These are phyloP conservation scores for Grammomys surdaster DNA, from an alignment of 2,113 vertebrate species.

Conservation along the genomic window DNA sequence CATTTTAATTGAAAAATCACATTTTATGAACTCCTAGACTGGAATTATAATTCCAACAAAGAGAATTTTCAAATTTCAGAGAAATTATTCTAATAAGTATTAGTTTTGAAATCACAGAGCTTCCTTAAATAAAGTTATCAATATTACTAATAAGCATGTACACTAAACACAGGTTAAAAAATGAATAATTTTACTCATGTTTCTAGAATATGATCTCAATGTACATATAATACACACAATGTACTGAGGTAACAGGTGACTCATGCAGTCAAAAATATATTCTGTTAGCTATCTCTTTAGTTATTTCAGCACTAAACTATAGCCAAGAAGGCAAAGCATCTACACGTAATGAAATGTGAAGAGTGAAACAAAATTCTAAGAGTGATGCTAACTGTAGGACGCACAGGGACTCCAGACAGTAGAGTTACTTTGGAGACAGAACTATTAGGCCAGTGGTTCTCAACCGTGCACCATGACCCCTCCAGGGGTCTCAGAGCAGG, in stretches of 20 bases:
- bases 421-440: not conserved
- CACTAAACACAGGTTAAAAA: not conserved
- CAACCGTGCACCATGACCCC: not conserved
- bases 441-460: not conserved
- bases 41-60: not conserved
- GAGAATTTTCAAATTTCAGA: not conserved
- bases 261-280: not conserved
- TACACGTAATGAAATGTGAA: not conserved
- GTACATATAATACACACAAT: not conserved
- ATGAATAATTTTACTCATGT: not conserved
- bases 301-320: not conserved
- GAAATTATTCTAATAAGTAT: conserved; percentile 29
- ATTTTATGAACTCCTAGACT: conserved; percentile 28
- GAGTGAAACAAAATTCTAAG: conserved; percentile 2
- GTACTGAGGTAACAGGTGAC: not conserved
- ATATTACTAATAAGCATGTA: not conserved
- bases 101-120: not conserved
- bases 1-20: not conserved
- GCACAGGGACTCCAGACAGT: not conserved
- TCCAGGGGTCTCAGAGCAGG: not conserved
- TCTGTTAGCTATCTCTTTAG: not conserved
- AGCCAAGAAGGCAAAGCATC: not conserved
- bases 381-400: not conserved
- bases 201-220: conserved; percentile 16
- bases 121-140: not conserved